phyloP scores from a whole-genome alignment of 2,797 vertebrate species.

The Xenopus petersii region DNA sequence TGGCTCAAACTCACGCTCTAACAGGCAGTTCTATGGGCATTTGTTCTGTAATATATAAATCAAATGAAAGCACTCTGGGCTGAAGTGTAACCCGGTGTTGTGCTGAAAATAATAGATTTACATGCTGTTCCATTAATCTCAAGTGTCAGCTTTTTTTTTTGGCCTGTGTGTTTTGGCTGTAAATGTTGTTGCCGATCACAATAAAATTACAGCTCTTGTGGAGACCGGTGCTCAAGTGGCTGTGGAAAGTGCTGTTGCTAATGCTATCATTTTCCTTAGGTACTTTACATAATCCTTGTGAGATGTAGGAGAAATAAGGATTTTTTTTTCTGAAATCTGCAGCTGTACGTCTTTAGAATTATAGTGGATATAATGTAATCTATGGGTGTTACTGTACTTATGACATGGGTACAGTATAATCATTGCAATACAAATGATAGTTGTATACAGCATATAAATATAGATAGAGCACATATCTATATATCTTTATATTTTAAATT shows the following conservation, averaged over 20 bases:
- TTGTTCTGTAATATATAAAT: constrained; percentile 7
- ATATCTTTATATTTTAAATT: too few relatives aligned
- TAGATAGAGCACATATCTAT: too few relatives aligned
- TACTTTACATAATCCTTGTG: constrained; percentile 22
- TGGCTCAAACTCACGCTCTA: constrained; percentile 8
- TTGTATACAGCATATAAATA: too few relatives aligned
- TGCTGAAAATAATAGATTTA: constrained; percentile 20
- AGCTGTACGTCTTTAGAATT: too few relatives aligned
- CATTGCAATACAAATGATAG: too few relatives aligned
- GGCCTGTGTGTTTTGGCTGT: constrained; percentile 7
- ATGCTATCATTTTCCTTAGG: constrained; percentile 12
- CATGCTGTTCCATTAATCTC: constrained; percentile 22
- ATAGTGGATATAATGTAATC: too few relatives aligned
- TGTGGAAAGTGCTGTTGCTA: constrained; percentile 1
- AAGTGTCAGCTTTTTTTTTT: constrained; percentile 20
- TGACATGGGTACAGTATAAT: too few relatives aligned
- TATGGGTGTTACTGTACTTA: too few relatives aligned
- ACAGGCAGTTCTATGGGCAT: constrained; percentile 12
- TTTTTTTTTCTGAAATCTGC: background rate
- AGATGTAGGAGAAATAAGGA: background rate
- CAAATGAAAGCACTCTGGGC: constrained; percentile 1
- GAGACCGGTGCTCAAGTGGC: constrained; percentile 13
- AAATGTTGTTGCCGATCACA: constrained; percentile 5
- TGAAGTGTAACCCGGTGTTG: constrained; percentile 18
- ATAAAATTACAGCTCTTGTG: constrained; percentile 1